Conservation (phyloP, 2,888 invertebrate species). For the Acanthosepion esculentum region DNA sequence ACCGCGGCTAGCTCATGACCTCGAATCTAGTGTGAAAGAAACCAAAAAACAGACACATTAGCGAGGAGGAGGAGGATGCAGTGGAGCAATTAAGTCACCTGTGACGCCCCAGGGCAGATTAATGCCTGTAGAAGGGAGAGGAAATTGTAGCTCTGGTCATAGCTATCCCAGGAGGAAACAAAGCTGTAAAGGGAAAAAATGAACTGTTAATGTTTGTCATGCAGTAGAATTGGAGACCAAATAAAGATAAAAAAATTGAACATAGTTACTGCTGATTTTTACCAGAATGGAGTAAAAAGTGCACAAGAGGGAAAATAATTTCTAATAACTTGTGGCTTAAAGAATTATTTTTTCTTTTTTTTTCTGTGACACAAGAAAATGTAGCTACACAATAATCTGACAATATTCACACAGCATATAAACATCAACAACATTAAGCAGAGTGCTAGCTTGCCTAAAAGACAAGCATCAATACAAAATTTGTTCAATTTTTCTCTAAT, state of each 20-base stretch:
- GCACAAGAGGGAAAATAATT: background rate
- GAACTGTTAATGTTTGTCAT: background rate
- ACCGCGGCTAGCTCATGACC: constrained; percentile 98
- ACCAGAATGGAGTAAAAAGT: no score
- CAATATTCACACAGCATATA: no score
- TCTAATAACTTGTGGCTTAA: no score
- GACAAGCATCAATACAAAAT: no score
- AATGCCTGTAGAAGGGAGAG: background rate
- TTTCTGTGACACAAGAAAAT: no score
- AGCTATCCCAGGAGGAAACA: background rate
- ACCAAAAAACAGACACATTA: constrained; percentile 41
- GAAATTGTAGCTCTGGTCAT: background rate
- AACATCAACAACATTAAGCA: no score
- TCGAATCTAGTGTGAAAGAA: constrained; percentile 84
- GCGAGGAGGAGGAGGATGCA: constrained; percentile 34
- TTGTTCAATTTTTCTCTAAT: no score
- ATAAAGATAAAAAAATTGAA: background rate
- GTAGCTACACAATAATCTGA: no score
- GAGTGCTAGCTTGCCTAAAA: no score
- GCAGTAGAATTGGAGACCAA: background rate
- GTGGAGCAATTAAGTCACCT: background rate
- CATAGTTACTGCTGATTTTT: background rate
- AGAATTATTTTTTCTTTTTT: no score
- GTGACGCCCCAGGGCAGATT: background rate
- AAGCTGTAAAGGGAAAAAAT: background rate